Percentiles rank a stretch among this genome's conserved stretches.
Conservation (phyloP, 2,113 vertebrate genomes). For the Plecotus auritus region DNA sequence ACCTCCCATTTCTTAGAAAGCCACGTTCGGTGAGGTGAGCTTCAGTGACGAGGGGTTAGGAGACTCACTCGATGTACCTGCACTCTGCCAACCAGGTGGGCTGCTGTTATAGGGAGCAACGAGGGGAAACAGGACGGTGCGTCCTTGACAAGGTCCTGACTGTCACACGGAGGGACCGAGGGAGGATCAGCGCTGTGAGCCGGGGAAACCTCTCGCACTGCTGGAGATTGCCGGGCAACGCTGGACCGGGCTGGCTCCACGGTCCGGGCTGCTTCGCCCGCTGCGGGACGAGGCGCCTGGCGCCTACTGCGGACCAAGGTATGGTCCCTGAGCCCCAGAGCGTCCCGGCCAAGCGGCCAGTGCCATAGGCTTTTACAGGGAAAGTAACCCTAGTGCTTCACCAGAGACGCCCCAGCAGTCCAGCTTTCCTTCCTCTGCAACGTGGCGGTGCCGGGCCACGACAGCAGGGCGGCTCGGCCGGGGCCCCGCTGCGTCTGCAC, state of each 20-base stretch:
- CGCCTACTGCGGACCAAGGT: no score
- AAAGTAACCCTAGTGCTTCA: background rate
- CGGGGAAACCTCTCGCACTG: background rate
- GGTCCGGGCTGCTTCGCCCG: background rate
- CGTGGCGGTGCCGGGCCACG: accelerated
- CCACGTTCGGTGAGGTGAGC: background rate
- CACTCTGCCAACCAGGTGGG: background rate
- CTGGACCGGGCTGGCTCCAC: no score
- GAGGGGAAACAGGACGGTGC: background rate
- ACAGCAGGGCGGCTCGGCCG: no score
- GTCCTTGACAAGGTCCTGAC: background rate
- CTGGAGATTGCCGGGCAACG: background rate
- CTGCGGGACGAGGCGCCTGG: background rate
- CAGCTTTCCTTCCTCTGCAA: background rate
- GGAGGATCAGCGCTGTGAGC: no score
- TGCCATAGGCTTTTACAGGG: background rate
- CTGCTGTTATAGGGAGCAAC: background rate
- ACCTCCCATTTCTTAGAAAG: background rate
- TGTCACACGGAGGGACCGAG: background rate
- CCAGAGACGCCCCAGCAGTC: accelerated
- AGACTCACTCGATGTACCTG: background rate
- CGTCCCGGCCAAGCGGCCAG: background rate
- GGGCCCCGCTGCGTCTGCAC: accelerated
- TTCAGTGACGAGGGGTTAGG: accelerated
- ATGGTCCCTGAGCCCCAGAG: background rate